A percentile compares a stretch with the other conserved stretches of the same genome.
Conservation (phyloP, 2,797 vertebrate genomes). For the Amphiprion clarkii region DNA sequence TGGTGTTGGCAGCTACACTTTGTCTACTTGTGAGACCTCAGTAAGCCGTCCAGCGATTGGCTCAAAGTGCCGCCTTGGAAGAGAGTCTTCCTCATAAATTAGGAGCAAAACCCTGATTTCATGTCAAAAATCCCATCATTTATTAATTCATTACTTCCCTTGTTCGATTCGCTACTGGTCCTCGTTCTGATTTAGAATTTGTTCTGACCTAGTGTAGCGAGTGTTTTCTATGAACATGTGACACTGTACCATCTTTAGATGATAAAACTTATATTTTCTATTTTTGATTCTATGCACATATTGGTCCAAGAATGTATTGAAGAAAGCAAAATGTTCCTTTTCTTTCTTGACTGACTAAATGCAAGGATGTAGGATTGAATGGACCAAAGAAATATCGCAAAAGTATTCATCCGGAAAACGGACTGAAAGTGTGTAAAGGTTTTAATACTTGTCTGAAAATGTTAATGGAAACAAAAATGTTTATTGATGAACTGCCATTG, state of each 20-base stretch:
- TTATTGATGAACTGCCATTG: constrained; percentile 78
- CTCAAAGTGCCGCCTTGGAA: constrained; percentile 16
- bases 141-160: constrained; percentile 1
- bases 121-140: constrained; percentile 26
- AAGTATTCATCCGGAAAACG: constrained; percentile 56
- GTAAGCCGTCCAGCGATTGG: constrained; percentile 46
- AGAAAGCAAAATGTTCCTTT: neutral
- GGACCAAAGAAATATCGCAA: constrained; percentile 67
- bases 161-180: constrained; percentile 50
- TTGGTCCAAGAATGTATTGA: constrained; percentile 41
- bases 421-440: constrained; percentile 77
- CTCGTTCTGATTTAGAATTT: constrained; percentile 23
- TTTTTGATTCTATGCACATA: constrained; percentile 57
- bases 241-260: constrained; percentile 66
- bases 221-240: constrained; percentile 58
- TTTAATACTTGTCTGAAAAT: constrained; percentile 90
- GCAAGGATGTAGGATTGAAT: constrained; percentile 62
- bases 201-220: constrained; percentile 31
- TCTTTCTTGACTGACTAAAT: constrained; percentile 69
- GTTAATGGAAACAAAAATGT: constrained; percentile 87
- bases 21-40: constrained; percentile 44
- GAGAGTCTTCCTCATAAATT: constrained; percentile 9
- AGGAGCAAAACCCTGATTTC: constrained; percentile 21
- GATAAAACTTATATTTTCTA: constrained; percentile 65
- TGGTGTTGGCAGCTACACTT: constrained; percentile 46